Evolutionary conservation across 2,113 vertebrate genomes (phyloP).

Genomic region (Brevimyrus niger): DNA sequence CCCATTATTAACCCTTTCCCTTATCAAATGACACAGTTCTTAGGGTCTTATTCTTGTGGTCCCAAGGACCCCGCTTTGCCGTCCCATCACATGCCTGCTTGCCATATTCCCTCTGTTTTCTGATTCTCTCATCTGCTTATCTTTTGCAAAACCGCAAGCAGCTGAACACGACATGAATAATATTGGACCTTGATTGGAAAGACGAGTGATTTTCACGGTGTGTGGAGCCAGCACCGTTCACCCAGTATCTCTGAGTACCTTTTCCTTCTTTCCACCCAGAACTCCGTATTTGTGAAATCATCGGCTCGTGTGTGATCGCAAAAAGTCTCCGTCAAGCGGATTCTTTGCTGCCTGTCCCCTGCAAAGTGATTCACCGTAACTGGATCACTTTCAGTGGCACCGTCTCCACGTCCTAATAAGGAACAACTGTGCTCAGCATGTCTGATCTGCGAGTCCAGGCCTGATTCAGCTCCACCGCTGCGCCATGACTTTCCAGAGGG

Average conservation of each 20-base stretch:
- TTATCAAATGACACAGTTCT: neutral
- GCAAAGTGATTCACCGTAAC: neutral
- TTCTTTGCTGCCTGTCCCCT: neutral
- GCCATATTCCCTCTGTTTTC: neutral
- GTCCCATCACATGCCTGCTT: neutral
- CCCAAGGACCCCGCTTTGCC: too few species aligned
- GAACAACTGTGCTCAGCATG: neutral
- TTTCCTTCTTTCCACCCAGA: neutral
- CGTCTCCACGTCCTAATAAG: neutral
- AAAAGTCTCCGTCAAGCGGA: neutral
- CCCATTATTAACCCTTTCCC: neutral
- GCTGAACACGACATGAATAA: neutral
- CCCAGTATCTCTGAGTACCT: neutral
- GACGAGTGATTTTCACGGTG: neutral
- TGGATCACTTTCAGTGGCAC: slow-evolving; percentile 1
- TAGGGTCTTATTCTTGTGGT: neutral
- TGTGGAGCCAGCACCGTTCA: neutral
- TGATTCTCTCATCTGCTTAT: neutral
- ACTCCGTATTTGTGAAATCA: neutral
- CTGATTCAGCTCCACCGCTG: neutral
- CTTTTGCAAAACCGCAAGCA: neutral
- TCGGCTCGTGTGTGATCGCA: neutral
- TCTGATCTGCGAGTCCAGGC: neutral
- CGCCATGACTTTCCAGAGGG: neutral
- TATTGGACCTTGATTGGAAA: neutral